Conservation (phyloP, 1,140 invertebrate genomes). For the Caerostris extrusa region DNA sequence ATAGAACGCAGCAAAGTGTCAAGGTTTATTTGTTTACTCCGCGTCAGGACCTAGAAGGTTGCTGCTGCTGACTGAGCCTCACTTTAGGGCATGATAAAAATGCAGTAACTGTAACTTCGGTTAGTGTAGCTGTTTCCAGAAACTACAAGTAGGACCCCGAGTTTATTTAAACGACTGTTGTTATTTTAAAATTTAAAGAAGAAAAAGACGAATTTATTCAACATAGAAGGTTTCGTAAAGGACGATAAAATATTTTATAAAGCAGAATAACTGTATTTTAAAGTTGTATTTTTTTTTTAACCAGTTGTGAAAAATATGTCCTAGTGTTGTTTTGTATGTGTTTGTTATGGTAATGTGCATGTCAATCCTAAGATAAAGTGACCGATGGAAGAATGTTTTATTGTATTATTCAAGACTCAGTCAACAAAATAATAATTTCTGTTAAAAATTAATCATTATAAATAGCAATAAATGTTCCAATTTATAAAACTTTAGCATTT, state of each 20-base stretch:
- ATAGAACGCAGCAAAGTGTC: conserved; percentile 50
- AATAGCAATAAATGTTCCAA: no score
- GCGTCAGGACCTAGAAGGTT: neutral
- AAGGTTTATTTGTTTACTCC: conserved; percentile 57
- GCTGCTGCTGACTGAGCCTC: conserved; percentile 7
- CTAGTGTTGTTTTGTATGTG: neutral
- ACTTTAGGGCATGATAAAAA: conserved; percentile 56
- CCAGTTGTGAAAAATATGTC: neutral
- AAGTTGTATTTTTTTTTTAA: neutral
- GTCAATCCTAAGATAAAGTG: no score
- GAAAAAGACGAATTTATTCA: conserved; percentile 9
- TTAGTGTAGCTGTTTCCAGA: neutral
- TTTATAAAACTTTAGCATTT: no score
- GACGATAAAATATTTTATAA: conserved; percentile 27
- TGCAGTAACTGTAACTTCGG: conserved; percentile 55
- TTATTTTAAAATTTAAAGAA: neutral
- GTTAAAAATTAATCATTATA: no score
- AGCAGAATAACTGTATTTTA: neutral
- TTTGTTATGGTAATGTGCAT: neutral
- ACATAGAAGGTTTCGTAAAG: neutral
- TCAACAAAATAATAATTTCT: no score
- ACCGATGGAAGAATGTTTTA: no score
- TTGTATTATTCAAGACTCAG: no score
- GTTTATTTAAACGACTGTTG: neutral
- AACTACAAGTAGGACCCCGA: neutral